A percentile compares a stretch with the other conserved stretches of the same genome.
Conservation (phyloP, 2,888 invertebrate species). For the Pseudanteris insignis region DNA sequence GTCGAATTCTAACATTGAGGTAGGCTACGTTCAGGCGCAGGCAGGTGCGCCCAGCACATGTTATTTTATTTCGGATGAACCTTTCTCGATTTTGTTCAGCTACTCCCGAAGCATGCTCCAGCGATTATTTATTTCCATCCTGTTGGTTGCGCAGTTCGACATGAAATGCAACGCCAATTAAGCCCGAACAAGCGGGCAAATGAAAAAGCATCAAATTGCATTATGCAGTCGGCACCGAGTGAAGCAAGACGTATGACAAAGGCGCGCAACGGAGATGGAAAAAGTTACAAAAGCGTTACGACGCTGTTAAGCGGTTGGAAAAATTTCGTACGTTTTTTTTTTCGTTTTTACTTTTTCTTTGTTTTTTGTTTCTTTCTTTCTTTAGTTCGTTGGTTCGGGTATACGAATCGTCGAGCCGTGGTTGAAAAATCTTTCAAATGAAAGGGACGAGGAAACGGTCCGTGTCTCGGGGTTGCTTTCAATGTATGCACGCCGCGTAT, state of each 20-base stretch:
- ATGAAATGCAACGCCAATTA: slow-evolving; percentile 16
- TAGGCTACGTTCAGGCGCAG: slow-evolving; percentile 20
- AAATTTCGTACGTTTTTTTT: too few species aligned
- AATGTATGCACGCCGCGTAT: slow-evolving; percentile 42
- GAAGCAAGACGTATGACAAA: too few species aligned
- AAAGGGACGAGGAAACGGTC: background rate
- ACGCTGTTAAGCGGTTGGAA: too few species aligned
- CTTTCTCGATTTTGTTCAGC: slow-evolving; percentile 27
- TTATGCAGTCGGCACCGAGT: slow-evolving; percentile 2
- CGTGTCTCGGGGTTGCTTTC: background rate
- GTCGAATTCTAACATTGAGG: slow-evolving; percentile 35
- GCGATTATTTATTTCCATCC: slow-evolving; percentile 30
- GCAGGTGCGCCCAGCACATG: slow-evolving; percentile 28
- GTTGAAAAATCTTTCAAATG: too few species aligned
- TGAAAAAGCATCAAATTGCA: slow-evolving; percentile 10
- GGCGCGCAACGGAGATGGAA: too few species aligned
- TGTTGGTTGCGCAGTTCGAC: slow-evolving; percentile 15
- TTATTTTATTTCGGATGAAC: slow-evolving; percentile 24
- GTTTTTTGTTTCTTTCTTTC: too few species aligned
- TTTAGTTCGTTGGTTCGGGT: too few species aligned
- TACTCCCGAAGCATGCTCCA: slow-evolving; percentile 17
- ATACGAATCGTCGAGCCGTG: too few species aligned
- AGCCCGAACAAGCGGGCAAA: slow-evolving; percentile 6
- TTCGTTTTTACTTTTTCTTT: too few species aligned
- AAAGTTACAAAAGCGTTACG: too few species aligned